Base-by-base conservation (phyloP, 2,888 invertebrate genomes). In the Calephelis perditalis region DNA sequence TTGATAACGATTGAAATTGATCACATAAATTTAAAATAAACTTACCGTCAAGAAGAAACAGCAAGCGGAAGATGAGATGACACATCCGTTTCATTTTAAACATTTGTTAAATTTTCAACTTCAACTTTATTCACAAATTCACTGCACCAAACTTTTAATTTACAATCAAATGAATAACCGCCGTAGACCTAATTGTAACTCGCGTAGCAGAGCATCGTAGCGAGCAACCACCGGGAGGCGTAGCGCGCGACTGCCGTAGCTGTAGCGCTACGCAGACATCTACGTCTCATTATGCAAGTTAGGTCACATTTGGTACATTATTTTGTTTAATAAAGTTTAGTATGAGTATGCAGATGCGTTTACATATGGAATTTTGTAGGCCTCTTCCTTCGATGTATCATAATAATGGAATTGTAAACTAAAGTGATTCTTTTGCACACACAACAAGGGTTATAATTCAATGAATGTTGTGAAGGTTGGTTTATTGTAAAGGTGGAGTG, bases 21-120 rank as follows among this genome's bases (percentile, higher is more conserved):
- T 45, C 46, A 57, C 35, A 46, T 47, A 49, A 59, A 60, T 62
- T 62, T 64, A 62, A 61, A 56, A 60, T 56, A 61, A 64, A 70
- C 71, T 75, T 63, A 88, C 87, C 87, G 72, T 88, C 88, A 66
- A 88, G 81, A 62, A 87, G 73, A 68, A 87, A 88, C 75, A 87
- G 76, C 70, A 87, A 70, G 60, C 84, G 76, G 66, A 87, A 84
- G 69, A 87, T 78, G 68, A 87, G 81, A 70, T 83, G 83, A 70
- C 84, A 86, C 78, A 87, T 86, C 85, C 88, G 79, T 81, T 78
- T 82, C 85, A 87, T 86, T 78, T 81, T 82, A 75, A 81, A 73
- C 84, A 82, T 84, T 70, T 67, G 66, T 58, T 44, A 54, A 56
- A 57, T 35, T 54, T 56, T 40, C n/a, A 59, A 58, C 54, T 54